Evolutionary conservation across 1,140 invertebrate genomes (phyloP).

Genomic region (Sycophaga agraensis): DNA sequence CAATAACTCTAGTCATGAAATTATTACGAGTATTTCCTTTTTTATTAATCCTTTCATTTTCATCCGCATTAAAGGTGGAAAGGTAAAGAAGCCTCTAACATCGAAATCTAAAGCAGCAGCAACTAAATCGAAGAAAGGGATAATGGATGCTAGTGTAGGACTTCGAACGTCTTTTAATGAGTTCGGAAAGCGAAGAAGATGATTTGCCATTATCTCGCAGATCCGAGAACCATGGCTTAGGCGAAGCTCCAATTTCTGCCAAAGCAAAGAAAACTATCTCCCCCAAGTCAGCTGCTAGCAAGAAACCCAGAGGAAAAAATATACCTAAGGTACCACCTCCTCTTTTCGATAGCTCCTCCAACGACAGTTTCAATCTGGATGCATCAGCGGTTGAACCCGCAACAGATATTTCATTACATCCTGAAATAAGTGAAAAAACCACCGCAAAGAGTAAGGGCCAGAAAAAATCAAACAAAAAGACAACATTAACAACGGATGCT

Average conservation of each 20-base stretch:
- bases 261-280: constrained; percentile 20
- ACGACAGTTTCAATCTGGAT: constrained; percentile 50
- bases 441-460: neutral
- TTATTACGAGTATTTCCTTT: too few relatives aligned
- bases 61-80: neutral
- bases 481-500: neutral
- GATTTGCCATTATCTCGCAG: constrained; percentile 4
- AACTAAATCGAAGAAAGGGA: neutral
- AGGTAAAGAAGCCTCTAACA: neutral
- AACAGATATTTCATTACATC: constrained; percentile 47
- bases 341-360: constrained; percentile 49
- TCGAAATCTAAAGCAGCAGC: neutral
- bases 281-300: neutral
- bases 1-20: too few relatives aligned
- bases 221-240: neutral
- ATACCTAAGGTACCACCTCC: constrained; percentile 21
- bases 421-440: constrained; percentile 34
- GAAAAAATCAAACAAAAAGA: constrained; percentile 1
- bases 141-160: neutral
- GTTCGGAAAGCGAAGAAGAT: constrained; percentile 15
- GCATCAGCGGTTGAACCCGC: constrained; percentile 40
- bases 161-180: neutral
- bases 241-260: neutral
- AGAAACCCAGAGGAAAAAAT: constrained; percentile 3
- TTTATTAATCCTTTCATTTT: too few relatives aligned